Evolutionary conservation across 2,888 invertebrate species (phyloP).

Genomic region (Limnephilus auricula): DNA sequence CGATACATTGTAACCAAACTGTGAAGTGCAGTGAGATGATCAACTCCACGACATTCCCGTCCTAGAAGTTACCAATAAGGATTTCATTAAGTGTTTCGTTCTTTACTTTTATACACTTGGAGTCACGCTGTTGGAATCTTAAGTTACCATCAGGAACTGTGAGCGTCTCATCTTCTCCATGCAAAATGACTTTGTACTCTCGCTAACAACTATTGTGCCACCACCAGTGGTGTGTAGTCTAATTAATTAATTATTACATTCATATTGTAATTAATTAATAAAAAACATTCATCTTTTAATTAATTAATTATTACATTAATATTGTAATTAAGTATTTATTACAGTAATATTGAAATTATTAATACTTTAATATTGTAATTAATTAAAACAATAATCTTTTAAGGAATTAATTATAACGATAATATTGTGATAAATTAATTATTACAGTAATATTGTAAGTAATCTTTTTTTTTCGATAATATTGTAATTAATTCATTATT

Average conservation of each 20-base stretch:
- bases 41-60: slow-evolving; percentile 40
- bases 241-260: neutral
- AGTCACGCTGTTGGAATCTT: slow-evolving; percentile 57
- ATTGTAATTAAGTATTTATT: too few relatives aligned
- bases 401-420: too few relatives aligned
- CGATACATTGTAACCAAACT: neutral
- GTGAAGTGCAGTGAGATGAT: neutral
- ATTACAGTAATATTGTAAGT: too few relatives aligned
- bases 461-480: too few relatives aligned
- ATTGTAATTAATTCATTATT: too few relatives aligned
- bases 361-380: too few relatives aligned
- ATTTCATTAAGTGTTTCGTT: slow-evolving; percentile 61
- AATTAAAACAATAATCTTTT: too few relatives aligned
- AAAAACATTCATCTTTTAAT: too few relatives aligned
- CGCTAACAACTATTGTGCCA: neutral
- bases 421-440: too few relatives aligned
- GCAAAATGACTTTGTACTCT: slow-evolving; percentile 11
- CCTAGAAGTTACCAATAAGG: slow-evolving; percentile 52
- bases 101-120: slow-evolving; percentile 56
- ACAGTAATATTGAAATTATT: too few relatives aligned
- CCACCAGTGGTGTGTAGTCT: neutral
- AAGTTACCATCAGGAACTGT: slow-evolving; percentile 32
- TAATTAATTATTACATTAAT: too few relatives aligned
- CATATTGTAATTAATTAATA: too few relatives aligned
- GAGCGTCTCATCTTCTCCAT: slow-evolving; percentile 35